phyloP scores from a whole-genome alignment of 2,113 vertebrate species.

The Glaucomys volans region DNA sequence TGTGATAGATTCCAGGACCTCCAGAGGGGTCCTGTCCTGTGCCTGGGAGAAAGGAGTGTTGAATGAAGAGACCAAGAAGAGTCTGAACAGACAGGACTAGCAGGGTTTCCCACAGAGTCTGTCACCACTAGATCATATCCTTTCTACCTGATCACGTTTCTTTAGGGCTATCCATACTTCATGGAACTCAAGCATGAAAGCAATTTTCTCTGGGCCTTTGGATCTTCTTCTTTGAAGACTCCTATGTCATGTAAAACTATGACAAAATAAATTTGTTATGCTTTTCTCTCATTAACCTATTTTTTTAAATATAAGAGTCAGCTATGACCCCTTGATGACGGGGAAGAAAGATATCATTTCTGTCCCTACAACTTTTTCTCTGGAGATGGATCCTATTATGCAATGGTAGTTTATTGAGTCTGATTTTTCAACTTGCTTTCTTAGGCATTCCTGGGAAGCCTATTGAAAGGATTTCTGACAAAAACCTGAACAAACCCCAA shows the following conservation, averaged over 20 bases:
- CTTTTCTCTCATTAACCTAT: neutral
- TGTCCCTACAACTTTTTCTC: neutral
- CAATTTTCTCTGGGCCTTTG: neutral
- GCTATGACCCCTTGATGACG: neutral
- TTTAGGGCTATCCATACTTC: neutral
- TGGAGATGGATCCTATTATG: neutral
- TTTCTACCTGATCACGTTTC: too few species aligned
- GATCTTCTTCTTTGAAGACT: neutral
- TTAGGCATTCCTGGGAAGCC: conserved; percentile 25
- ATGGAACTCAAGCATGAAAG: neutral
- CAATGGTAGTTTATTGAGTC: neutral
- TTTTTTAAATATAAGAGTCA: neutral
- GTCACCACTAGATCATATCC: neutral
- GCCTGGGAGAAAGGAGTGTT: neutral
- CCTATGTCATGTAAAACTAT: neutral
- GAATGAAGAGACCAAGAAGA: neutral
- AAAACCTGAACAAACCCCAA: neutral
- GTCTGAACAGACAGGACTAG: neutral
- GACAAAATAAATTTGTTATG: neutral
- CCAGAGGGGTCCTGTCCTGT: neutral
- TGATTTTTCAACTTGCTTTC: neutral
- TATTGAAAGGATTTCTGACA: neutral
- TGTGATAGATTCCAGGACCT: neutral
- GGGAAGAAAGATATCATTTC: neutral
- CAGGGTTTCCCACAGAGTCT: too few species aligned